Evolutionary conservation across 1,140 invertebrate species (phyloP).

Genomic region (Latrodectus geometricus): DNA sequence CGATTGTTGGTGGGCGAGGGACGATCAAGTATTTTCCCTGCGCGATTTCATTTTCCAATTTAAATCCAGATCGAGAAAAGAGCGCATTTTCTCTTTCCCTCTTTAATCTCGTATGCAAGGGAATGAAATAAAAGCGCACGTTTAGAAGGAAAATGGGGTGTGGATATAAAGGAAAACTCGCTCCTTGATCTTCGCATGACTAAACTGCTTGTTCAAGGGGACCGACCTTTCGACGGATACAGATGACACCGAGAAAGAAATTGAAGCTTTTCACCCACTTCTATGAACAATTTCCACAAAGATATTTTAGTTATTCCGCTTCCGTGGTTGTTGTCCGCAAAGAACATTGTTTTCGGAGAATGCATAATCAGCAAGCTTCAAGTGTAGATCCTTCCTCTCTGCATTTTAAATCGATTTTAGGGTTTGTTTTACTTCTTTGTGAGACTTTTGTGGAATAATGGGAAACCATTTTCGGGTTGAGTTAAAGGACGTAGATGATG

Average conservation of each 20-base stretch:
- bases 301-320: neutral
- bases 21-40: too few relatives aligned
- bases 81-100: neutral
- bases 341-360: neutral
- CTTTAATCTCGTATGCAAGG: neutral
- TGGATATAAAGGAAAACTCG: neutral
- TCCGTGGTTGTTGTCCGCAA: neutral
- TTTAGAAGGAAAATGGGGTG: neutral
- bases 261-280: neutral
- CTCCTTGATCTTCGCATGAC: neutral
- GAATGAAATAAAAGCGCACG: neutral
- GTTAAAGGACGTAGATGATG: too few relatives aligned
- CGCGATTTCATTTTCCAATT: too few relatives aligned
- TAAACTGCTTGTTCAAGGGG: neutral
- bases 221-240: neutral
- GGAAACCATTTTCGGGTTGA: too few relatives aligned
- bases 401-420: too few relatives aligned
- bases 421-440: too few relatives aligned
- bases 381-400: too few relatives aligned
- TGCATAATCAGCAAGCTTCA: neutral
- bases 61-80: too few relatives aligned
- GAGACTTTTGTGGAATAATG: too few relatives aligned
- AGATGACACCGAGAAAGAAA: neutral
- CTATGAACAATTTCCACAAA: neutral
- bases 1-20: too few relatives aligned